Evolutionary conservation across 2,113 vertebrate species (phyloP), one percentile per base, ranked within the genome.

Genomic region (Nothobranchius kuhntae): DNA sequence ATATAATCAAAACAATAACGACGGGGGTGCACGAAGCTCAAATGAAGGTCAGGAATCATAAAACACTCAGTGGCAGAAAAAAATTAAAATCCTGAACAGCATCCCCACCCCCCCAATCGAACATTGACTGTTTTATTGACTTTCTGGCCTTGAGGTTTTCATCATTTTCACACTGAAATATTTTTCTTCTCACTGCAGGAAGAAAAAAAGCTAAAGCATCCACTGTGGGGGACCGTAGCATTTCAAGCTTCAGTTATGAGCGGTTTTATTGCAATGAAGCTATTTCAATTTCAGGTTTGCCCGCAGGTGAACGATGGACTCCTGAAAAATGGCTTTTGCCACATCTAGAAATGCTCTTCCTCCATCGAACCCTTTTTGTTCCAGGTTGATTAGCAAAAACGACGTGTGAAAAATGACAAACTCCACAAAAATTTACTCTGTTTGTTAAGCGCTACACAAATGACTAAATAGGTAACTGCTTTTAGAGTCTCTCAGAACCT

Each of bases 21-120:
- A 67, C 50, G 54, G 58, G 48, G 13, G 47, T 35, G 48, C 48
- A 11, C 71, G 69, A 61, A 80, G 90, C 80, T 89, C 82, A 45
- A 4, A 4, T 12, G 12, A 10, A 77, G 81, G 86, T 89, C 87
- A 86, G 73, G 83, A 87, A 78, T 85, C 85, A 82, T 73, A 64
- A 80, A 82, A 68, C 77, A 78, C 80, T 79, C 76, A 81, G 79
- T 79, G 78, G 57, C 57, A 57, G 36, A n/a, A 62, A 55, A 80
- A 86, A 40, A 40, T 5, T 40, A 40, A 40, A 30, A 30, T 30
- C 30, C 30, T 4, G 30, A 30, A 21, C 21, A 21, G 30, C 30
- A 30, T 4, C 38, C 38, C 38, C 38, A 7, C 38, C 38, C 38
- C 35, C 55, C 69, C 54, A 81, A 30, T 30, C 30, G 30, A 30